phyloP scores from a whole-genome alignment of 2,888 invertebrate genomes.

The Pristionchus japonicus region DNA sequence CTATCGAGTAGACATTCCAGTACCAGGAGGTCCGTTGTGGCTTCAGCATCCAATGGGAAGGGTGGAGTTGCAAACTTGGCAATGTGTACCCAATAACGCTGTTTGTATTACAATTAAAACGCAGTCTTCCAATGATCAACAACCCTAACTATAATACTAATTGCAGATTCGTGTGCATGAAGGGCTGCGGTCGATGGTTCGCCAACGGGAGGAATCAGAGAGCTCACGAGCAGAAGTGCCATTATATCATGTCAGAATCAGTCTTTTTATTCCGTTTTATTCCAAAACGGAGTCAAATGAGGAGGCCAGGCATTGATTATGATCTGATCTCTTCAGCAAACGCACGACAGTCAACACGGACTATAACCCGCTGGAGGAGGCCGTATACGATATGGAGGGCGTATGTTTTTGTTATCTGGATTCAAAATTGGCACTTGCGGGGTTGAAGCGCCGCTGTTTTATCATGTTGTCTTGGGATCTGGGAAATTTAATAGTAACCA shows the following conservation, averaged over 20 bases:
- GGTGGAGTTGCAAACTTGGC: no score
- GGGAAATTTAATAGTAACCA: not conserved
- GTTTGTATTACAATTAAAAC: no score
- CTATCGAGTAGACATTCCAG: conserved; percentile 59
- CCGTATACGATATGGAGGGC: conserved; percentile 22
- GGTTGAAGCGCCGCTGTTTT: no score
- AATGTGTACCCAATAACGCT: no score
- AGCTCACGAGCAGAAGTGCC: conserved; percentile 58
- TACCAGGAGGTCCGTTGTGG: conserved; percentile 52
- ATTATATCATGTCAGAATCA: not conserved
- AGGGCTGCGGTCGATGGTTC: conserved; percentile 67
- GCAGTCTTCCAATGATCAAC: no score
- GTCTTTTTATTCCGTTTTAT: no score
- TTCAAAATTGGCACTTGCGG: not conserved
- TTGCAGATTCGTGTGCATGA: conserved; percentile 62
- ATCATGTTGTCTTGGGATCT: no score
- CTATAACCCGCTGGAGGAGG: conserved; percentile 41
- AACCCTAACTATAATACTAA: no score
- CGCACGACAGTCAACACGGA: not conserved
- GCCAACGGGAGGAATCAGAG: conserved; percentile 55
- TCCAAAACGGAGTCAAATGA: no score
- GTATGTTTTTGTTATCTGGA: not conserved
- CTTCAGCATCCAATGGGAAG: no score
- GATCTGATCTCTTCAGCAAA: not conserved
- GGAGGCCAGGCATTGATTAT: no score